These are phyloP conservation scores for Syngnathus floridae DNA, from an alignment of 2,113 vertebrate species.

Conservation along the genomic window DNA sequence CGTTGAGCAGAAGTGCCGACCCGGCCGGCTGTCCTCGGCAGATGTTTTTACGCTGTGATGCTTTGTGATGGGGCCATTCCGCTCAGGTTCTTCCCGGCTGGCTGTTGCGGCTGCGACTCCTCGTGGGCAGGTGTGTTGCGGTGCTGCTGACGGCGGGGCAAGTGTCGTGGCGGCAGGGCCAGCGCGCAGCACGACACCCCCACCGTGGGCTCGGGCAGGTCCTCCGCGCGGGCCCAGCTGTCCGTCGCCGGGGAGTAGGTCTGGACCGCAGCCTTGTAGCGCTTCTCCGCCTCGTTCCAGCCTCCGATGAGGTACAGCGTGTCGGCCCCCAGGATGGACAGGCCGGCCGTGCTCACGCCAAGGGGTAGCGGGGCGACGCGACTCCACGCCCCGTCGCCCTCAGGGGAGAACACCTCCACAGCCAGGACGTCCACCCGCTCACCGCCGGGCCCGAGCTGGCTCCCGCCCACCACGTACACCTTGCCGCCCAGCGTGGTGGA, in stretches of 20 bases:
- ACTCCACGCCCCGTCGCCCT: slow-evolving; percentile 63
- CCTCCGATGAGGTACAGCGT: slow-evolving; percentile 73
- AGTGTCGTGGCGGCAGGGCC: slow-evolving; percentile 62
- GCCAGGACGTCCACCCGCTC: slow-evolving; percentile 75
- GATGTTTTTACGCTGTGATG: slow-evolving; percentile 22
- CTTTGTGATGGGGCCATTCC: slow-evolving; percentile 37
- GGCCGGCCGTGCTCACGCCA: slow-evolving; percentile 76
- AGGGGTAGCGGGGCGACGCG: slow-evolving; percentile 61
- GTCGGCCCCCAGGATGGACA: slow-evolving; percentile 59
- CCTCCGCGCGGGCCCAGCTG: slow-evolving; percentile 68
- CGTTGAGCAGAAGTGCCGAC: slow-evolving; percentile 20
- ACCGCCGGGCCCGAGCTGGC: slow-evolving; percentile 73
- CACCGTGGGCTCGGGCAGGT: slow-evolving; percentile 75
- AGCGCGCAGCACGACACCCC: slow-evolving; percentile 79
- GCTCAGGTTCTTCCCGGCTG: slow-evolving; percentile 39
- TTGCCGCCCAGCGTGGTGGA: slow-evolving; percentile 51
- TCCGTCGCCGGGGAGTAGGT: slow-evolving; percentile 73
- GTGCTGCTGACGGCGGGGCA: slow-evolving; percentile 61
- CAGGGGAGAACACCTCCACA: slow-evolving; percentile 69
- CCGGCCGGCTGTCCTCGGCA: slow-evolving; percentile 21
- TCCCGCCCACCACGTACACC: slow-evolving; percentile 76
- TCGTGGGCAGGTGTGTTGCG: slow-evolving; percentile 62
- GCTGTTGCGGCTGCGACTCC: slow-evolving; percentile 31
- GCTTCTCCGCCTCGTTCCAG: slow-evolving; percentile 79
- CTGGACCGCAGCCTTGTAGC: slow-evolving; percentile 74